Percentiles rank a stretch among this genome's conserved stretches.
phyloP scores from a whole-genome alignment of 2,888 invertebrate species.

The Megamerina dolium region DNA sequence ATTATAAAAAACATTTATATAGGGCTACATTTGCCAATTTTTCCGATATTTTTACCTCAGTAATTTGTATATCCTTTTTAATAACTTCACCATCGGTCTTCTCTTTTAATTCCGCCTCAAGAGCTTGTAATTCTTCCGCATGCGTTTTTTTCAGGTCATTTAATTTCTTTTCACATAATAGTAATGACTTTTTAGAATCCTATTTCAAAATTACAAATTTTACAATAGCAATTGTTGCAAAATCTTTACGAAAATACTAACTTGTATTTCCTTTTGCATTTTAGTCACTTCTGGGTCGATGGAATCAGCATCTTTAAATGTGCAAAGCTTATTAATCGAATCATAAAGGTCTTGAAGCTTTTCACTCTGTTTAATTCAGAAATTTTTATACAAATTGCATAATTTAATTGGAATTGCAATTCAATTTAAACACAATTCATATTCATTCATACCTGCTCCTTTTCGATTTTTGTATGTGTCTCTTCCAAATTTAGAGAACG shows the following conservation, averaged over 20 bases:
- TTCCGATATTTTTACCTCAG: slow-evolving; percentile 15
- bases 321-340: slow-evolving; percentile 16
- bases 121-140: slow-evolving; percentile 2
- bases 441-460: slow-evolving; percentile 18
- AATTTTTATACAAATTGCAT: too few relatives aligned
- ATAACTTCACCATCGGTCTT: slow-evolving; percentile 10
- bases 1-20: not conserved
- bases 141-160: slow-evolving; percentile 16
- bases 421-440: too few relatives aligned
- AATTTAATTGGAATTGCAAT: too few relatives aligned
- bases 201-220: slow-evolving; percentile 1
- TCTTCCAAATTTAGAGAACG: slow-evolving; percentile 10
- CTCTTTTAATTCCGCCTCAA: slow-evolving; percentile 11
- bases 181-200: slow-evolving; percentile 16
- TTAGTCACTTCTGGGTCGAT: slow-evolving; percentile 10
- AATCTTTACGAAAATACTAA: slow-evolving; percentile 7
- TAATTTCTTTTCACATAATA: slow-evolving; percentile 13
- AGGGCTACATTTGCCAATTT: too few relatives aligned
- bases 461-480: slow-evolving; percentile 13
- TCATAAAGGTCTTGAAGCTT: slow-evolving; percentile 14
- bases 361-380: slow-evolving; percentile 13
- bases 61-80: slow-evolving; percentile 15
- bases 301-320: slow-evolving; percentile 1
- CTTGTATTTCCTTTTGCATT: slow-evolving; percentile 20
- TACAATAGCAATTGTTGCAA: not conserved